These are phyloP conservation scores for Pavo muticus DNA, from an alignment of 2,113 vertebrate species.

Conservation along the genomic window DNA sequence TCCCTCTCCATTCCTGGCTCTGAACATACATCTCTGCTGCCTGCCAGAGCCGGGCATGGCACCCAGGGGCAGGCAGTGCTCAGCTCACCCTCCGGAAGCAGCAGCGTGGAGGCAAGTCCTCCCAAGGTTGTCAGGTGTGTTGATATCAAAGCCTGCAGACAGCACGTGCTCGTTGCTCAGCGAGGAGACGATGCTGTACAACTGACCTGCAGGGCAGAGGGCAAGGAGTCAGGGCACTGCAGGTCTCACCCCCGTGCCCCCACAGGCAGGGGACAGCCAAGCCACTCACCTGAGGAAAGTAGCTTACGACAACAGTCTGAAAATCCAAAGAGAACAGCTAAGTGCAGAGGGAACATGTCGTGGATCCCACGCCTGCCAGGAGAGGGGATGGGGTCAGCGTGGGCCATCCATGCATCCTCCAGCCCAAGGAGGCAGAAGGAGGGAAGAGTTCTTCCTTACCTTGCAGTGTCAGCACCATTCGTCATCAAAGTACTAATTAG, in stretches of 20 bases:
- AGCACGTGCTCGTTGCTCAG: conserved; percentile 92
- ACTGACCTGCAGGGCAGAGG: conserved; percentile 81
- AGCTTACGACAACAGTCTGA: conserved; percentile 98
- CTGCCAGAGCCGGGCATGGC: not conserved
- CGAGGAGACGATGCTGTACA: conserved; percentile 90
- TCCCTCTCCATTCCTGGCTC: not conserved
- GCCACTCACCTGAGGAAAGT: conserved; percentile 88
- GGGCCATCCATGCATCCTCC: rapidly evolving
- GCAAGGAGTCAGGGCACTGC: not conserved
- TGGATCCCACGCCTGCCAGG: conserved; percentile 87
- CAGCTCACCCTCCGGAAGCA: conserved; percentile 92
- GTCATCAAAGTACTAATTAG: conserved; percentile 96
- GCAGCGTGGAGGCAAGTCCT: conserved; percentile 96
- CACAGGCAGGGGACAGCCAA: rapidly evolving
- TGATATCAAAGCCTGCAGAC: conserved; percentile 90
- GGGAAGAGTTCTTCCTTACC: conserved; percentile 68
- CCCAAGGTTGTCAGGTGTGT: conserved; percentile 89
- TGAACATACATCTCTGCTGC: not conserved
- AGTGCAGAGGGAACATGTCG: conserved; percentile 95
- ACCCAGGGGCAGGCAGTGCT: not conserved
- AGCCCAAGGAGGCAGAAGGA: not conserved
- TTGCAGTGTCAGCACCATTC: conserved; percentile 92
- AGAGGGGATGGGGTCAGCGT: not conserved
- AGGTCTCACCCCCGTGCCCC: rapidly evolving
- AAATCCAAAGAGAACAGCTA: conserved; percentile 93